A percentile compares a stretch with the other conserved stretches of the same genome.
Evolutionary conservation across 2,113 vertebrate species (phyloP).

Genomic region (Urocitellus parryii): DNA sequence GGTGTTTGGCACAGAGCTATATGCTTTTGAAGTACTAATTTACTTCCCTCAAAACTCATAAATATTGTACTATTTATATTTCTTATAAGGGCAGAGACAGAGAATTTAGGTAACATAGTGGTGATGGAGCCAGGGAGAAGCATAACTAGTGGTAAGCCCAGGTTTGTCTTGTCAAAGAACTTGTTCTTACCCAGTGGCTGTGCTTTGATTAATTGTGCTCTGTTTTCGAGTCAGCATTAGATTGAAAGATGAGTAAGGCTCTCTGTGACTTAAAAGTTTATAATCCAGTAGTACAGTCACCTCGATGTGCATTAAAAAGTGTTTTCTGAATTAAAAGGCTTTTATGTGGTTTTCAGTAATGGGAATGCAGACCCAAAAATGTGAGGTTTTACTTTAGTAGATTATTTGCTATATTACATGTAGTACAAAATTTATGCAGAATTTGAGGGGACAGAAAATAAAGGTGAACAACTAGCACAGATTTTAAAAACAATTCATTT

Average conservation of each 20-base stretch:
- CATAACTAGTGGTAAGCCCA: not conserved
- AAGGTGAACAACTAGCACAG: not conserved
- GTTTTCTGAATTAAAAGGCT: not conserved
- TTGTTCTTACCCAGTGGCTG: not conserved
- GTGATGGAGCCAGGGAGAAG: not conserved
- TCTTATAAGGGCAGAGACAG: not conserved
- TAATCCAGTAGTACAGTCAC: not conserved
- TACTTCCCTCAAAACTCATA: not conserved
- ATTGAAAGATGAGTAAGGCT: not conserved
- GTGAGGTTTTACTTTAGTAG: not conserved
- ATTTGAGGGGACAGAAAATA: not conserved
- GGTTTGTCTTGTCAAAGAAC: not conserved
- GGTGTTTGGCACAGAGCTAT: not conserved
- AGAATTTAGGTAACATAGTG: not conserved
- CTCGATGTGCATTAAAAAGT: not conserved
- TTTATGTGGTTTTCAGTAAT: not conserved
- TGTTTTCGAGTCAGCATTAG: not conserved
- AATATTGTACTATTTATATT: not conserved
- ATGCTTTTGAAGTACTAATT: not conserved
- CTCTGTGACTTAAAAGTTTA: not conserved
- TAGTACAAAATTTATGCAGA: not conserved
- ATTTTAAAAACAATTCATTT: not conserved
- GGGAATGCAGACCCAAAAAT: not conserved
- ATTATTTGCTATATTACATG: not conserved
- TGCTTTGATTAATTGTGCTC: not conserved